phyloP scores from a whole-genome alignment of 2,113 vertebrate genomes.

The Ageneiosus marmoratus region DNA sequence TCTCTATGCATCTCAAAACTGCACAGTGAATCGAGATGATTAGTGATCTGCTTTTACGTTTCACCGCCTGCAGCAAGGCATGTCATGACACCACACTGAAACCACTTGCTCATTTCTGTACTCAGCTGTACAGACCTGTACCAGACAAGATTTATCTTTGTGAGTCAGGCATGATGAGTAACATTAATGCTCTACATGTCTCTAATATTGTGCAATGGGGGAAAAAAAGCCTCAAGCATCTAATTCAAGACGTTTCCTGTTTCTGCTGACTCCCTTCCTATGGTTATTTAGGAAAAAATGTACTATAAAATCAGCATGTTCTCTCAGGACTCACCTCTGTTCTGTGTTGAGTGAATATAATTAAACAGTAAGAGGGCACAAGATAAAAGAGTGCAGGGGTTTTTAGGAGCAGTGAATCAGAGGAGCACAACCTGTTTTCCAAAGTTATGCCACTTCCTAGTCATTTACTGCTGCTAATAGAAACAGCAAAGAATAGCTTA shows the following conservation, averaged over 20 bases:
- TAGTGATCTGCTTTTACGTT: not conserved
- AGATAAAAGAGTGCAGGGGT: not conserved
- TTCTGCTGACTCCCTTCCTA: not conserved
- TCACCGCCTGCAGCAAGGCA: not conserved
- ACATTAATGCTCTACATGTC: not conserved
- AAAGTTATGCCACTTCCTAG: not conserved
- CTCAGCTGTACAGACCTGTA: not conserved
- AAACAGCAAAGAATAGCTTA: not conserved
- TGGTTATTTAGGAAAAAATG: slow-evolving; percentile 8
- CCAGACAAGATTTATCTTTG: not conserved
- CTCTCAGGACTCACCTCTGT: not conserved
- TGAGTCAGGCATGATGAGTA: not conserved
- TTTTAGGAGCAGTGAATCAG: not conserved
- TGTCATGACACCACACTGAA: not conserved
- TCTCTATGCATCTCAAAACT: not conserved
- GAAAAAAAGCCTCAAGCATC: not conserved
- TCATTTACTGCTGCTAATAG: not conserved
- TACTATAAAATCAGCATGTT: slow-evolving; percentile 29
- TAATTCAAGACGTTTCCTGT: not conserved
- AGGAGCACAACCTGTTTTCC: not conserved
- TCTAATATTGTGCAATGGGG: no score
- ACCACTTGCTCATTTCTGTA: not conserved
- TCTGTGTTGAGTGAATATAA: not conserved
- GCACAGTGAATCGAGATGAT: not conserved
- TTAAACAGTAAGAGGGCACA: not conserved